Base-by-base conservation (phyloP, 2,797 vertebrate species). In the Pseudomugil gertrudae region DNA sequence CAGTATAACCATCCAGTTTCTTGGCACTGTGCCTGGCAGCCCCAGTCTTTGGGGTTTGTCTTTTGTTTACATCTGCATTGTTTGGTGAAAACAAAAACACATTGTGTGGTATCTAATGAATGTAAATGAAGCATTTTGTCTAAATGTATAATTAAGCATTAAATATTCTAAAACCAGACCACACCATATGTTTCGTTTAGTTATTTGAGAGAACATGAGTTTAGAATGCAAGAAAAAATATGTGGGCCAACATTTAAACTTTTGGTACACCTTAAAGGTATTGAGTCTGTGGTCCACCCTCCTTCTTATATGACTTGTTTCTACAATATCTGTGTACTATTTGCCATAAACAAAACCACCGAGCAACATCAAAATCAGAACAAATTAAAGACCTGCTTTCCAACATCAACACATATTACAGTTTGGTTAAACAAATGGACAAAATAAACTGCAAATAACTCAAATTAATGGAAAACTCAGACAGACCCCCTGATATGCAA, bases 1-100 rank as follows among this genome's bases (percentile, higher is more conserved):
- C 75, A 55, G 72, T 71, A 78, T 21, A 61, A 53, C 11, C 40
- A 51, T 76, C 52, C 45, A 57, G 6, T 76, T 63, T 71, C 52
- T 47, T 11, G 73, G 64, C 13, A 0, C 9, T 0, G 1, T 55
- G 63, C 72, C 66, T 66, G 27, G 70, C 51, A 66, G 76, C 62
- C 23, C 30, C 29, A 48, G 29, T 69, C 35, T 60, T 65, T 35
- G 8, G 70, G 51, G 21, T 40, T 58, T 73, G 52, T 29, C 47
- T 45, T 10, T 75, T 47, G 70, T 77, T 67, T 58, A 35, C 47
- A 48, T 65, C 76, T 29, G 15, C 32, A 27, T 76, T 82, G 52
- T 76, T 74, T 55, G 11, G 64, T 5, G 8, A 27, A 65, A 76
- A 68, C 47, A 73, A 51, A 66, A 32, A 21, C 33, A 55, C 50